Conservation (phyloP, 2,888 invertebrate species). For the Philhelius pedissequus region DNA sequence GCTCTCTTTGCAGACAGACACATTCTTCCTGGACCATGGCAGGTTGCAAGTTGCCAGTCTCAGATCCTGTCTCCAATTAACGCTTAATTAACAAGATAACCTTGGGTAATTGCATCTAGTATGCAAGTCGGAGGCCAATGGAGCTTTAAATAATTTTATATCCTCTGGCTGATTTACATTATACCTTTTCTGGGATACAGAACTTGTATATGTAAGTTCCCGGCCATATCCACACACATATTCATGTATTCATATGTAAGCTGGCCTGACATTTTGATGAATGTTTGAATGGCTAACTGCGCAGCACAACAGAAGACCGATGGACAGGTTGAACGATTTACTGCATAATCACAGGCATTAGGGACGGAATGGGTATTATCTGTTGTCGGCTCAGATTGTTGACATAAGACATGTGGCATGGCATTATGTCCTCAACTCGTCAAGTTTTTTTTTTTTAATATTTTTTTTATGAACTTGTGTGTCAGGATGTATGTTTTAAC, state of each 20-base stretch:
- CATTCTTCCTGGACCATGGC: not conserved
- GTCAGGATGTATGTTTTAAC: constrained; percentile 19
- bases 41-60: constrained; percentile 9
- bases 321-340: constrained; percentile 47
- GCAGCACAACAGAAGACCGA: not conserved
- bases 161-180: constrained; percentile 43
- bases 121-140: not conserved
- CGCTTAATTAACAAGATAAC: constrained; percentile 59
- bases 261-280: constrained; percentile 24
- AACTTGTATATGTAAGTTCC: not conserved
- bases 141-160: constrained; percentile 31
- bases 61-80: constrained; percentile 50
- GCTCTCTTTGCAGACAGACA: not conserved
- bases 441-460: not conserved
- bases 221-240: not conserved
- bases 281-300: constrained; percentile 25
- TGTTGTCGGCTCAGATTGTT: constrained; percentile 1
- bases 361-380: constrained; percentile 30
- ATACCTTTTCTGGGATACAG: not conserved
- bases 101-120: constrained; percentile 40
- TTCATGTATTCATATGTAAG: too few relatives aligned
- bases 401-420: constrained; percentile 22
- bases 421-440: constrained; percentile 35
- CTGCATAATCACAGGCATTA: constrained; percentile 52
- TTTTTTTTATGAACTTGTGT: not conserved